Percentiles rank a stretch among this genome's conserved stretches.
These are phyloP conservation scores for Leptodirus hochenwartii DNA, from an alignment of 2,888 invertebrate genomes.

Conservation along the genomic window DNA sequence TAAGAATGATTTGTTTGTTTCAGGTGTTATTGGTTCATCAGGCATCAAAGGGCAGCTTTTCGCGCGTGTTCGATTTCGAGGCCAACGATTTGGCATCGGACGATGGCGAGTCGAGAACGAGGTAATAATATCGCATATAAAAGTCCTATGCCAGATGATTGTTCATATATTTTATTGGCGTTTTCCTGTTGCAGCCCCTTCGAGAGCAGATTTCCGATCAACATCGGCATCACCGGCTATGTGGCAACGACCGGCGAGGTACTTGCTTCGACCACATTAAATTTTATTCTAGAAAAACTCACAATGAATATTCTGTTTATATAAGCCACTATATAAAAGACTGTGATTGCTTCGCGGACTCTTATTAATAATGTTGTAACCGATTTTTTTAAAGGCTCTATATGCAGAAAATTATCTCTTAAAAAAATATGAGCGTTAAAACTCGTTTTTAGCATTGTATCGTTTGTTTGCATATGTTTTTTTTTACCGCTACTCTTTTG, in stretches of 20 bases:
- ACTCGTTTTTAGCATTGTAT: too few relatives aligned
- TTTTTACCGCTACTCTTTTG: too few relatives aligned
- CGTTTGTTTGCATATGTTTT: too few relatives aligned
- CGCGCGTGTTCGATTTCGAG: constrained; percentile 85
- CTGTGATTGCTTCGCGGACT: too few relatives aligned
- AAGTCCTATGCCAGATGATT: not conserved
- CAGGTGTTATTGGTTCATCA: constrained; percentile 80
- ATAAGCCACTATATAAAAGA: too few relatives aligned
- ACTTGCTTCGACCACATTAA: constrained; percentile 25
- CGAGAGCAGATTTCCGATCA: constrained; percentile 86
- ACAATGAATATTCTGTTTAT: too few relatives aligned
- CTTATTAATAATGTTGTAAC: too few relatives aligned
- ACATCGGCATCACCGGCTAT: constrained; percentile 87
- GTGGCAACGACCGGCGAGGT: constrained; percentile 93
- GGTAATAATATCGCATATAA: constrained; percentile 26
- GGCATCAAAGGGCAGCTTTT: constrained; percentile 81
- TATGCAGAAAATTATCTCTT: too few relatives aligned
- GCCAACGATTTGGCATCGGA: constrained; percentile 74
- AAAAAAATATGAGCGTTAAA: too few relatives aligned
- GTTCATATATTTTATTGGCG: constrained; percentile 7
- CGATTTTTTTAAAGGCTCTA: too few relatives aligned
- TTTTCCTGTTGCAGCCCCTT: constrained; percentile 65
- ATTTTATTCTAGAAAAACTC: too few relatives aligned
- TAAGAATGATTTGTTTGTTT: constrained; percentile 14
- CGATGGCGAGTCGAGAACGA: constrained; percentile 61